These are phyloP conservation scores for Centropus unirufus DNA, from an alignment of 2,113 vertebrate species.

Conservation along the genomic window DNA sequence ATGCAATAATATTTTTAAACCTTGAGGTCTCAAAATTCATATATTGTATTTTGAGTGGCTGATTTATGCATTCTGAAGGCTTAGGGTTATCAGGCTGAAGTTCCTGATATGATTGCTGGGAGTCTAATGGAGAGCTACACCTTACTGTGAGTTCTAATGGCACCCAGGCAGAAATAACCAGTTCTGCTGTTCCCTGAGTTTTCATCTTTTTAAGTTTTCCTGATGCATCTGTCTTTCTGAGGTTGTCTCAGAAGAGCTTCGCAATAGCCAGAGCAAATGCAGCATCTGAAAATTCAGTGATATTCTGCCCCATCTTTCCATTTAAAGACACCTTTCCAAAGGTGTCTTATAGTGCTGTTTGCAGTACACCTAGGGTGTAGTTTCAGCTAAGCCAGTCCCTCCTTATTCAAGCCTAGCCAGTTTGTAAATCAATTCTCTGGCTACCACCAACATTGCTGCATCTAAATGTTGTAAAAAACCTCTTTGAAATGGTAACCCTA, in stretches of 20 bases:
- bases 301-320: background rate
- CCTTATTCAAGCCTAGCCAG: background rate
- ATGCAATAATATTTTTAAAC: background rate
- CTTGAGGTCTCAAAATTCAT: background rate
- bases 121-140: background rate
- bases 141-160: background rate
- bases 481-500: conserved; percentile 50
- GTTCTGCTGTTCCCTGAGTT: background rate
- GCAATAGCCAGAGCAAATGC: background rate
- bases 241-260: background rate
- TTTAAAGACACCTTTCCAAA: background rate
- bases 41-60: background rate
- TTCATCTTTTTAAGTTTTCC: background rate
- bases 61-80: background rate
- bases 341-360: background rate
- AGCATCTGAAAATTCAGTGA: background rate
- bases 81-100: background rate
- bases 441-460: background rate
- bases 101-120: background rate
- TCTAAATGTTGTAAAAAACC: conserved; percentile 15
- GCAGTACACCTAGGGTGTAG: background rate
- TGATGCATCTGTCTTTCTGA: background rate
- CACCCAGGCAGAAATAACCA: background rate
- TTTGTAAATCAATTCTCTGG: background rate
- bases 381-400: background rate